Percentiles rank a stretch among this genome's conserved stretches.
Conservation (phyloP, 2,888 invertebrate species). For the Tipula helvola region DNA sequence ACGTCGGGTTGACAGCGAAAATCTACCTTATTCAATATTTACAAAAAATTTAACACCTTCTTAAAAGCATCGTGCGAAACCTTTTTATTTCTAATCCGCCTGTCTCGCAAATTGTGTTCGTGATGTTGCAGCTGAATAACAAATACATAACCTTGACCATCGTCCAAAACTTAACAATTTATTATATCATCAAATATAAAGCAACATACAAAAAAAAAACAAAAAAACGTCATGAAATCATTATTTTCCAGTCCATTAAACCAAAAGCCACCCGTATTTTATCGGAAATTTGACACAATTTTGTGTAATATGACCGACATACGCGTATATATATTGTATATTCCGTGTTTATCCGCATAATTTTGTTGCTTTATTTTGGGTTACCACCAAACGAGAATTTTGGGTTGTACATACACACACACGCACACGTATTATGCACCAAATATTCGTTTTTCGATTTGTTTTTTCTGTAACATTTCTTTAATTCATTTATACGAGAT, state of each 20-base stretch:
- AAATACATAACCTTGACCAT: background rate
- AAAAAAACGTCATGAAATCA: background rate
- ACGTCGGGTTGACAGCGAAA: background rate
- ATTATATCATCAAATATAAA: background rate
- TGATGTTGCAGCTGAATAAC: background rate
- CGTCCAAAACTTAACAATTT: background rate
- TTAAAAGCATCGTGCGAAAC: background rate
- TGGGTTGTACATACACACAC: too few species aligned
- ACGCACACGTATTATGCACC: too few species aligned
- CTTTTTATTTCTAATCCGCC: background rate
- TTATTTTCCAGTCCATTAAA: background rate
- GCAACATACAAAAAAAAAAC: background rate
- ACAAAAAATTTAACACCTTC: background rate
- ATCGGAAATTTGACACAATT: constrained; percentile 10
- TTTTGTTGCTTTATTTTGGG: background rate
- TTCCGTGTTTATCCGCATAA: background rate
- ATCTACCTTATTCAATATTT: background rate
- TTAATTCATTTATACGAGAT: too few species aligned
- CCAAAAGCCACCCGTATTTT: constrained; percentile 7
- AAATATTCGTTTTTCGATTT: too few species aligned
- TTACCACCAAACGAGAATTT: background rate
- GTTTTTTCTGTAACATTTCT: too few species aligned
- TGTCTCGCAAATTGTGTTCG: background rate
- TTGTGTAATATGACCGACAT: background rate
- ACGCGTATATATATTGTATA: too few species aligned